Percentiles rank a stretch among this genome's conserved stretches.
Evolutionary conservation across 2,113 vertebrate genomes (phyloP).

Genomic region (Passer montanus): DNA sequence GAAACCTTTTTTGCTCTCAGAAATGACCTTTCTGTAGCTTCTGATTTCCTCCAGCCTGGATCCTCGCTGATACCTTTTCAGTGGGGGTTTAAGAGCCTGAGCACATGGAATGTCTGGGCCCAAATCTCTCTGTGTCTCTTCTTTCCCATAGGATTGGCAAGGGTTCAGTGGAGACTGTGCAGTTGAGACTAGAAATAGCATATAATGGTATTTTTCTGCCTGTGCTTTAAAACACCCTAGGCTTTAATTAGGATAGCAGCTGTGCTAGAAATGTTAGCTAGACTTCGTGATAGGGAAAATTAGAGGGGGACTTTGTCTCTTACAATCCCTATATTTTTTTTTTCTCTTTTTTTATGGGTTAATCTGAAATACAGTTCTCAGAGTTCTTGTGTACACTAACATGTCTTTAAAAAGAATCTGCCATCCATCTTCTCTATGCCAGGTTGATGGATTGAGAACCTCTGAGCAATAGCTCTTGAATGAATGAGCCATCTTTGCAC

Average conservation of each 20-base stretch:
- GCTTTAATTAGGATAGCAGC: slow-evolving; percentile 35
- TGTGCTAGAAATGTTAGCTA: neutral
- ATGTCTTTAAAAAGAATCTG: slow-evolving; percentile 33
- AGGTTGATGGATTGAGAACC: slow-evolving; percentile 56
- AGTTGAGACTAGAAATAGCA: neutral
- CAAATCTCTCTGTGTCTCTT: neutral
- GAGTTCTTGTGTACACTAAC: slow-evolving; percentile 30
- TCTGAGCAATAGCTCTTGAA: slow-evolving; percentile 43
- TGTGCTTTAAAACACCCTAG: slow-evolving; percentile 21
- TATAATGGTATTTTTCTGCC: slow-evolving; percentile 1
- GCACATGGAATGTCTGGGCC: neutral
- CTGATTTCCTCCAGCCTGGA: neutral
- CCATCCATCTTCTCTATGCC: slow-evolving; percentile 43
- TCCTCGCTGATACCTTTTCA: neutral
- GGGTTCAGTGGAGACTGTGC: neutral
- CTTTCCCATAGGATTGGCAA: neutral
- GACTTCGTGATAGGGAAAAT: neutral
- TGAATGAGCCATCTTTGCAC: slow-evolving; percentile 30
- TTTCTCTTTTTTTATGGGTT: neutral
- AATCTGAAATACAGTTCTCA: slow-evolving; percentile 39
- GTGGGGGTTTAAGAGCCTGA: neutral
- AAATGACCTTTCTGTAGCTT: neutral
- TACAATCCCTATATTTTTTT: neutral
- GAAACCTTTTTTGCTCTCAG: neutral
- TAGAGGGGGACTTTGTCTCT: neutral